Evolutionary conservation across 2,888 invertebrate genomes (phyloP), one percentile per base, ranked within the genome.

Genomic region (Drosophila falleni): DNA sequence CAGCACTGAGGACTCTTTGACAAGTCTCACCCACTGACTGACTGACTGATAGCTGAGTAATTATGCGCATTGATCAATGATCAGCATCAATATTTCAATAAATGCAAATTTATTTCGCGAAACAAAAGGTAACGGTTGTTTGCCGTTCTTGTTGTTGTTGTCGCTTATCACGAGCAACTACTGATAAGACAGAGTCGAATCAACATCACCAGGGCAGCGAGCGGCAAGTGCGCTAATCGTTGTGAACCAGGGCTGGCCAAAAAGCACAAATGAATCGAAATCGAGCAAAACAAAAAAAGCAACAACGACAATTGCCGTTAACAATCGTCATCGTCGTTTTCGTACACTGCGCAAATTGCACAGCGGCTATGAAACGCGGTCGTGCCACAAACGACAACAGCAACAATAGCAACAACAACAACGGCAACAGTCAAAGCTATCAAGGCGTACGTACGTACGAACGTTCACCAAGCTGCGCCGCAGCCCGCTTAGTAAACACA

Each of bases 281-380:
- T 41, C 23, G 33, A 54, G 44, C 31, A 33, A 16, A 58, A 46
- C 37, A 37, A 46, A 16, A 16, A 13, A 56, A 33, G 6, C 39
- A 39, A 29, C 49, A 61, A 80, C 82, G 74, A 86, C 84, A 80
- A 83, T 80, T 85, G 82, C 82, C 86, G 82, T 83, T 83, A 85
- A 82, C 86, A 83, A 80, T 83, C 82, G 82, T 82, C 82, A 81
- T 76, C 81, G 78, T 78, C 78, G 74, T 77, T 77, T 77, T 78
- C 77, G 74, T 78, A 85, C 86, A 85, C 86, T 86, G 83, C 83
- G 83, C 86, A 84, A 84, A 84, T 84, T 86, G 87, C 83, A 86
- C 71, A 70, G 77, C 81, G 81, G 69, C 82, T 80, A 86, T 79
- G 80, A 87, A 80, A 88, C 80, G 78, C 86, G 86, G 86, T 81